Percentiles rank a stretch among this genome's conserved stretches.
phyloP scores from a whole-genome alignment of 1,140 invertebrate species.

The Heliconius eleuchia region DNA sequence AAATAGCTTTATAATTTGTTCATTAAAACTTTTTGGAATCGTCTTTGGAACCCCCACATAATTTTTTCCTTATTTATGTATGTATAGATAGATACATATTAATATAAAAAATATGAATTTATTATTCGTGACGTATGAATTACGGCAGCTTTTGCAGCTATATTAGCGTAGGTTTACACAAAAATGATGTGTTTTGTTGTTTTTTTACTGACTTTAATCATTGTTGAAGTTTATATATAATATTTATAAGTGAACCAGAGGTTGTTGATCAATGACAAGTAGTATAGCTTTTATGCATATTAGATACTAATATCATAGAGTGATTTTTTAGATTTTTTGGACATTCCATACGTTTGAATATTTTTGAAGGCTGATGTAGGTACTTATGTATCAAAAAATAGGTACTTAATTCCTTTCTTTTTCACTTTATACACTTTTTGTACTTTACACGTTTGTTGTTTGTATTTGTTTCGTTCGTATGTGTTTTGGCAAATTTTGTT shows the following conservation, averaged over 20 bases:
- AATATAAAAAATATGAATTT: constrained; percentile 24
- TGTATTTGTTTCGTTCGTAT: constrained; percentile 44
- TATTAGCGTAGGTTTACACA: constrained; percentile 39
- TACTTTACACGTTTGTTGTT: constrained; percentile 54
- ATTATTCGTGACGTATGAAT: constrained; percentile 36
- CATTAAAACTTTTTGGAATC: background rate
- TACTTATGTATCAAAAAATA: constrained; percentile 27
- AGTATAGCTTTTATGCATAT: constrained; percentile 25
- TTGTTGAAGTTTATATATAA: constrained; percentile 58
- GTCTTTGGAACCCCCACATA: background rate
- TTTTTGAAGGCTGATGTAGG: constrained; percentile 61
- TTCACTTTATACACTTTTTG: constrained; percentile 60
- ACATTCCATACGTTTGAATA: constrained; percentile 72
- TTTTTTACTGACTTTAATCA: constrained; percentile 67
- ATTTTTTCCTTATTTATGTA: background rate
- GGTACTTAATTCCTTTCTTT: constrained; percentile 47
- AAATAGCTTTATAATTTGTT: background rate
- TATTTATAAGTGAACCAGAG: constrained; percentile 55
- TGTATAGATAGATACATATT: constrained; percentile 4
- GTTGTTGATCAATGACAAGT: constrained; percentile 66
- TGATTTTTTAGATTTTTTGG: constrained; percentile 49
- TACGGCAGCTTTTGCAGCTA: constrained; percentile 56
- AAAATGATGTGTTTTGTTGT: constrained; percentile 63
- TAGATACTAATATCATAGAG: constrained; percentile 14
- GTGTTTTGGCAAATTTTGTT: constrained; percentile 52